Conservation (phyloP, 2,113 vertebrate genomes). For the Strigops habroptila region DNA sequence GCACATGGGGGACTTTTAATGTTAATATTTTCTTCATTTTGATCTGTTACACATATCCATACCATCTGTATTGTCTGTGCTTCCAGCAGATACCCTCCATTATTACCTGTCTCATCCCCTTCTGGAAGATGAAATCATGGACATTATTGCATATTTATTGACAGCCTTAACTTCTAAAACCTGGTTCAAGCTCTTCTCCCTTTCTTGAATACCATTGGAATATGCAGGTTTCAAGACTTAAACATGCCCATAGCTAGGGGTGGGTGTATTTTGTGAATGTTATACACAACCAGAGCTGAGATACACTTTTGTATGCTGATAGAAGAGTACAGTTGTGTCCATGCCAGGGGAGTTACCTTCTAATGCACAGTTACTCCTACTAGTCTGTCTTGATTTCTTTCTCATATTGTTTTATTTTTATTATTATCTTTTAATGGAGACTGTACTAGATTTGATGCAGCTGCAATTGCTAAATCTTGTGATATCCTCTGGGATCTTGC, state of each 20-base stretch:
- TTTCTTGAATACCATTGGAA: not conserved
- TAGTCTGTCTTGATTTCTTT: conserved; percentile 15
- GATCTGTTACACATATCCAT: not conserved
- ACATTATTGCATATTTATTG: not conserved
- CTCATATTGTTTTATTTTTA: not conserved
- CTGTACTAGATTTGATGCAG: not conserved
- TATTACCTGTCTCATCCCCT: not conserved
- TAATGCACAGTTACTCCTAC: not conserved
- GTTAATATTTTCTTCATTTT: not conserved
- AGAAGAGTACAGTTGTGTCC: not conserved
- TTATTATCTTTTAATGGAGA: not conserved
- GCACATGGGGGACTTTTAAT: not conserved
- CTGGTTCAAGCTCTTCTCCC: not conserved
- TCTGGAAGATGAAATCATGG: not conserved
- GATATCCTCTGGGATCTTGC: not conserved
- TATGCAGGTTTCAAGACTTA: not conserved
- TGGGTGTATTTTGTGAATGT: not conserved
- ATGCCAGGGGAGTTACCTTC: not conserved
- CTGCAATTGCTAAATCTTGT: not conserved
- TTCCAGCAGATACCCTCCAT: not conserved
- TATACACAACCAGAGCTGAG: not conserved
- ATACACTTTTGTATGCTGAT: not conserved
- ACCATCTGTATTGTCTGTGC: not conserved
- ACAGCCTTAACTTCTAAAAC: not conserved
- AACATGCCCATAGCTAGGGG: not conserved